A percentile compares a stretch with the other conserved stretches of the same genome.
Conservation (phyloP, 2,888 invertebrate species). For the Acronicta alni region DNA sequence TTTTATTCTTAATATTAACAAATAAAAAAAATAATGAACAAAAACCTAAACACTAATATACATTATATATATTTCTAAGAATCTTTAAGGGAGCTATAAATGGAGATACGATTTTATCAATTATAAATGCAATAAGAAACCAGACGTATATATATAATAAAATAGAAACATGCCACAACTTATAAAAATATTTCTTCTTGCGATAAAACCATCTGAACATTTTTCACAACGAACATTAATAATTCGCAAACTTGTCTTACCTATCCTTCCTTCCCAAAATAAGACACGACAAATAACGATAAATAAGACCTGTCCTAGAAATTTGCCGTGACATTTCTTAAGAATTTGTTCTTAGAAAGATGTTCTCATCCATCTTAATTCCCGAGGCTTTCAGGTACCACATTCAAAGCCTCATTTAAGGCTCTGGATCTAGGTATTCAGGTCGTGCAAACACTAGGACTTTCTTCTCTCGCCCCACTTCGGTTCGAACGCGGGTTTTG, state of each 20-base stretch:
- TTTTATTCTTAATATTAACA: no score
- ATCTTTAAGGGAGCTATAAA: no score
- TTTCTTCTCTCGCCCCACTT: slow-evolving; percentile 57
- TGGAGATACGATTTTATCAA: no score
- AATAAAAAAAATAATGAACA: no score
- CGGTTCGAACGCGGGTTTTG: slow-evolving; percentile 26
- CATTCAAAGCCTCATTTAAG: slow-evolving; percentile 47
- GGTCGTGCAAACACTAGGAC: slow-evolving; percentile 67
- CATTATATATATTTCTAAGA: no score
- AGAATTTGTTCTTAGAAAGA: slow-evolving; percentile 14
- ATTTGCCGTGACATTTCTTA: slow-evolving; percentile 6
- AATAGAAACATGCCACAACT: no score
- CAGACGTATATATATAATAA: no score
- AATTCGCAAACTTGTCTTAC: not conserved
- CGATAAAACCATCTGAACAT: not conserved
- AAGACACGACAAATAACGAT: slow-evolving; percentile 31
- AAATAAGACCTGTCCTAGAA: slow-evolving; percentile 37
- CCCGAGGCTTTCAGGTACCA: slow-evolving; percentile 26
- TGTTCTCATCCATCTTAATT: slow-evolving; percentile 48
- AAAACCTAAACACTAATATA: no score
- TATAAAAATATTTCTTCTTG: not conserved
- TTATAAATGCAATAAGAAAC: no score
- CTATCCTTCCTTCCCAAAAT: slow-evolving; percentile 11
- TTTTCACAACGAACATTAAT: slow-evolving; percentile 3
- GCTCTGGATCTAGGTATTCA: slow-evolving; percentile 64